These are phyloP conservation scores for Enteromius argenteus DNA, from an alignment of 2,797 vertebrate genomes.

Conservation along the genomic window DNA sequence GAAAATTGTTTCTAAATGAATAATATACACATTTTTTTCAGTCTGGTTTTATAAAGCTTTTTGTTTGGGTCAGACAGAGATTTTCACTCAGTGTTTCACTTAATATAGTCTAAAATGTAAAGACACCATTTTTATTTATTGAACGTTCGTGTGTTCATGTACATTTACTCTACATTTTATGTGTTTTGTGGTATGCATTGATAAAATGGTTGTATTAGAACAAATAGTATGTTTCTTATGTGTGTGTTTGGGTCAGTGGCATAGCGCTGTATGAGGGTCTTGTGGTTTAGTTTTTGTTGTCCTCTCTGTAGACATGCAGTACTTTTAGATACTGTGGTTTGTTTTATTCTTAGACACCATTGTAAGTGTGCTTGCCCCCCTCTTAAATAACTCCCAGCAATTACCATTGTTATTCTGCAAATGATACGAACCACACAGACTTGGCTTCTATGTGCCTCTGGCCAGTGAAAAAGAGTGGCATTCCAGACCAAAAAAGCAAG, in stretches of 20 bases:
- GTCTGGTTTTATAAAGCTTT: neutral
- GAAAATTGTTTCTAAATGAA: neutral
- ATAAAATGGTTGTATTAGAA: neutral
- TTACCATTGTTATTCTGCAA: slow-evolving; percentile 75
- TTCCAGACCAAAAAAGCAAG: slow-evolving; percentile 82
- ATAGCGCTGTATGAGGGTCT: neutral
- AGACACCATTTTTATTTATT: neutral
- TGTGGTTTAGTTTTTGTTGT: slow-evolving; percentile 4
- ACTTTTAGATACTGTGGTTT: slow-evolving; percentile 28
- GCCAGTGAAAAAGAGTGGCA: slow-evolving; percentile 71
- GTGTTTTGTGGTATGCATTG: neutral
- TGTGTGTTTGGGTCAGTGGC: slow-evolving; percentile 6
- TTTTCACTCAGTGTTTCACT: neutral
- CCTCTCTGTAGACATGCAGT: slow-evolving; percentile 6
- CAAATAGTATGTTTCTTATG: neutral
- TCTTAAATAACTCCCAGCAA: slow-evolving; percentile 68
- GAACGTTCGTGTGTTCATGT: neutral
- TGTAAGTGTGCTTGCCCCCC: slow-evolving; percentile 39
- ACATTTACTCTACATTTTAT: neutral
- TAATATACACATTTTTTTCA: neutral
- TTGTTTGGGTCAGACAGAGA: neutral
- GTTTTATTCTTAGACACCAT: slow-evolving; percentile 18
- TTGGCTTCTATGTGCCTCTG: slow-evolving; percentile 76
- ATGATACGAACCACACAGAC: slow-evolving; percentile 75
- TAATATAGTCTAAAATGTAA: neutral